Evolutionary conservation across 2,113 vertebrate genomes (phyloP), one percentile per base, ranked within the genome.

Genomic region (Notarius quadriscutis): DNA sequence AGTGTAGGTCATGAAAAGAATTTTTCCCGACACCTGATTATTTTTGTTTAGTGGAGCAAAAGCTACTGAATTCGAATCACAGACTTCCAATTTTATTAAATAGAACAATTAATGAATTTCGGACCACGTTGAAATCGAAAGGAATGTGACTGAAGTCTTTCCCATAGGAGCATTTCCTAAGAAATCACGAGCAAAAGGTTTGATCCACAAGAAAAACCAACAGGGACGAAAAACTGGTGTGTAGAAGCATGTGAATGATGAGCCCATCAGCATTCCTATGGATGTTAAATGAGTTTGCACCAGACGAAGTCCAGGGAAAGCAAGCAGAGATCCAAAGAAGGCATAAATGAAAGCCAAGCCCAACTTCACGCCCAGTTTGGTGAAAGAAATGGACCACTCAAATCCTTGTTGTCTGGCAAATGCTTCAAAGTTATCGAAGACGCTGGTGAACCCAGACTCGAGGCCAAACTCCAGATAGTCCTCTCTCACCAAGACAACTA

Each of bases 261-360:
- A 97, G 98, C 5, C 91, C 94, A 86, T 94, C 93, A 0, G 95
- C 93, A 0, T 96, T 96, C 95, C 97, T 93, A 90, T 95, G 94
- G 0, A 99, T 95, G 99, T 97, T 0, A 97, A 92, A 90, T 99
- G 98, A 0, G 97, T 99, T 95, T 99, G 97, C 48, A 97, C 97
- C 94, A 99, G 90, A 20, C 98, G 96, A 87, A 99, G 96, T 63
- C 98, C 97, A 0, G 98, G 98, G 90, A 99, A 99, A 12, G 97
- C 97, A 91, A 99, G 94, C 82, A 97, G 96, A 80, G 97, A 95
- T 0, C 98, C 98, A 27, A 99, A 93, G 90, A 97, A 94, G 11
- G 97, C 96, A 88, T 97, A 96, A 30, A 96, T 20, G 0, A 94
- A 94, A 0, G 96, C 98, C 89, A 99, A 92, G 7, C 93, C 94